A percentile compares a stretch with the other conserved stretches of the same genome.
Evolutionary conservation across 2,797 vertebrate genomes (phyloP).

Genomic region (Rhabdomys pumilio): DNA sequence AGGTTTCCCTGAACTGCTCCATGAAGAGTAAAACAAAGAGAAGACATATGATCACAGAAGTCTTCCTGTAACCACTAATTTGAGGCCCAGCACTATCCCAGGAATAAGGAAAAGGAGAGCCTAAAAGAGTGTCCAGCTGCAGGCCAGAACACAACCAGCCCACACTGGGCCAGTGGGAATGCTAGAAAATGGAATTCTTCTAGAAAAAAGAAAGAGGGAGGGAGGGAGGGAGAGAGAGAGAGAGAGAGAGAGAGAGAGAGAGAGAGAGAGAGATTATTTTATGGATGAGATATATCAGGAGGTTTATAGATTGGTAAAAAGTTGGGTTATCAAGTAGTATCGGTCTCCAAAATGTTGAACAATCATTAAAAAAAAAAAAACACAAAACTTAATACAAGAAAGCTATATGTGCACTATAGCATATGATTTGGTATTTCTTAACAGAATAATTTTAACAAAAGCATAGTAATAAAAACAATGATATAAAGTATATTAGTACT

Average conservation of each 20-base stretch:
- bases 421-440: neutral
- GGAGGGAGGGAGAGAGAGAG: too few species aligned
- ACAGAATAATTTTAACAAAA: neutral
- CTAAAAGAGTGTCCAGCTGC: neutral
- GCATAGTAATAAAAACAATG: neutral
- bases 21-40: slow-evolving; percentile 11
- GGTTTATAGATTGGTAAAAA: slow-evolving; percentile 28
- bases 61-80: neutral
- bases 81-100: neutral
- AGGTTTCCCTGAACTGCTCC: neutral
- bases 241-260: too few species aligned
- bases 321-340: neutral
- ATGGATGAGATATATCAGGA: neutral
- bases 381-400: slow-evolving; percentile 26
- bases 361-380: neutral
- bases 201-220: neutral
- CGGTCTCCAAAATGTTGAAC: slow-evolving; percentile 18
- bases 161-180: neutral
- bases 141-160: neutral
- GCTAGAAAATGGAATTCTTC: neutral
- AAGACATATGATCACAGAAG: neutral
- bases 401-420: neutral
- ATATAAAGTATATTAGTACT: slow-evolving; percentile 9
- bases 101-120: neutral
- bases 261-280: neutral